Percentiles rank a stretch among this genome's conserved stretches.
phyloP scores from a whole-genome alignment of 2,888 invertebrate species.

The Hetaerina titia region DNA sequence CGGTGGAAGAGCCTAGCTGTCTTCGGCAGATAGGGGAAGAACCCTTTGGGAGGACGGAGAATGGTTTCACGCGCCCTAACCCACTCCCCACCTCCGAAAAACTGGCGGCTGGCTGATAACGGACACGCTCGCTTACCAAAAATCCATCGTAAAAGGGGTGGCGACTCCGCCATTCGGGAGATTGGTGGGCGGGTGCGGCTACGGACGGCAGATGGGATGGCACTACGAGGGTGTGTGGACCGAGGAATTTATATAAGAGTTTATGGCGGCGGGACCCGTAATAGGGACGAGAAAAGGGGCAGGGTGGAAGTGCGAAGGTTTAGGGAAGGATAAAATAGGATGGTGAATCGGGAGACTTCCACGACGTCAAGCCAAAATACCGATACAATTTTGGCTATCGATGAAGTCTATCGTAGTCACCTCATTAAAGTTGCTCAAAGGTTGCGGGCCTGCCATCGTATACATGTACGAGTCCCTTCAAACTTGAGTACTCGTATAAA shows the following conservation, averaged over 20 bases:
- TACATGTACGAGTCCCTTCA: too few relatives aligned
- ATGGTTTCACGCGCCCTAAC: neutral
- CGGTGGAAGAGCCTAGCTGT: neutral
- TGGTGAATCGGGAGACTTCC: neutral
- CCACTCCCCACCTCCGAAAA: neutral
- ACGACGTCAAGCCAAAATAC: neutral
- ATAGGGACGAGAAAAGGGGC: neutral
- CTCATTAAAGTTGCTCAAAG: neutral
- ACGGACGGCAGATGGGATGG: neutral
- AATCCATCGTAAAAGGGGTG: slow-evolving; percentile 17
- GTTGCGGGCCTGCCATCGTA: too few relatives aligned
- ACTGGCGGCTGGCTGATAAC: neutral
- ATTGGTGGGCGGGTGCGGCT: neutral
- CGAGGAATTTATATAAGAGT: too few relatives aligned
- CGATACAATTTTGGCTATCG: neutral
- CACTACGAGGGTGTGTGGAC: neutral
- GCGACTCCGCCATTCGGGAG: neutral
- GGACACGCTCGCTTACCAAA: neutral
- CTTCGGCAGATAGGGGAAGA: neutral
- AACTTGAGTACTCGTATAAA: too few relatives aligned
- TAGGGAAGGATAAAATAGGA: neutral
- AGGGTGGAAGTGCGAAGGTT: neutral
- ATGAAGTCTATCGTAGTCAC: neutral
- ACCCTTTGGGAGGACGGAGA: neutral
- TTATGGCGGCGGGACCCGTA: neutral